Percentiles rank a stretch among this genome's conserved stretches.
Conservation (phyloP, 2,113 vertebrate species). For the Ageneiosus marmoratus region DNA sequence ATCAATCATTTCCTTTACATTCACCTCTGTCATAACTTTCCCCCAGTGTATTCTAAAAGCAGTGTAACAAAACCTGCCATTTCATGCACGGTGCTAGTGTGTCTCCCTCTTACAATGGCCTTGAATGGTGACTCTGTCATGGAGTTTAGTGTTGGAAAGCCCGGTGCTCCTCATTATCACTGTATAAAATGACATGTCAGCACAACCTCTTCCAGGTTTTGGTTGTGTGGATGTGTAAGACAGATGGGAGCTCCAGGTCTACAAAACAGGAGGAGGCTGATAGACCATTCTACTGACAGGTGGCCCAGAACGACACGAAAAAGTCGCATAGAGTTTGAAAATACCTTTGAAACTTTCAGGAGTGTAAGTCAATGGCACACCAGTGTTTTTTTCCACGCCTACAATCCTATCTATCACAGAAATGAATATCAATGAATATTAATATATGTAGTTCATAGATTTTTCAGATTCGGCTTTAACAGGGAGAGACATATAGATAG, state of each 20-base stretch:
- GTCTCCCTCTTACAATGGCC: slow-evolving; percentile 7
- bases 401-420: not conserved
- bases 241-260: slow-evolving; percentile 65
- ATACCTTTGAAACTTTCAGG: slow-evolving; percentile 21
- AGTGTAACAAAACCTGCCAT: slow-evolving; percentile 3
- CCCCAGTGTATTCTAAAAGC: not conserved
- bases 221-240: slow-evolving; percentile 35
- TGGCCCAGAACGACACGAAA: slow-evolving; percentile 42
- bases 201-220: slow-evolving; percentile 16
- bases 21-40: not conserved
- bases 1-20: not conserved
- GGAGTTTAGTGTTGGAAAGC: not conserved
- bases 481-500: not conserved
- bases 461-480: not conserved
- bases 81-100: not conserved
- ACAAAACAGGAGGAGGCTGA: slow-evolving; percentile 62
- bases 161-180: slow-evolving; percentile 35
- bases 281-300: slow-evolving; percentile 53
- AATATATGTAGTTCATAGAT: not conserved
- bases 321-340: slow-evolving; percentile 34
- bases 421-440: not conserved
- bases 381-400: not conserved
- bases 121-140: slow-evolving; percentile 16
- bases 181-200: slow-evolving; percentile 35
- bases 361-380: not conserved